A percentile compares a stretch with the other conserved stretches of the same genome.
Evolutionary conservation across 2,113 vertebrate species (phyloP).

Genomic region (Atractosteus spatula): DNA sequence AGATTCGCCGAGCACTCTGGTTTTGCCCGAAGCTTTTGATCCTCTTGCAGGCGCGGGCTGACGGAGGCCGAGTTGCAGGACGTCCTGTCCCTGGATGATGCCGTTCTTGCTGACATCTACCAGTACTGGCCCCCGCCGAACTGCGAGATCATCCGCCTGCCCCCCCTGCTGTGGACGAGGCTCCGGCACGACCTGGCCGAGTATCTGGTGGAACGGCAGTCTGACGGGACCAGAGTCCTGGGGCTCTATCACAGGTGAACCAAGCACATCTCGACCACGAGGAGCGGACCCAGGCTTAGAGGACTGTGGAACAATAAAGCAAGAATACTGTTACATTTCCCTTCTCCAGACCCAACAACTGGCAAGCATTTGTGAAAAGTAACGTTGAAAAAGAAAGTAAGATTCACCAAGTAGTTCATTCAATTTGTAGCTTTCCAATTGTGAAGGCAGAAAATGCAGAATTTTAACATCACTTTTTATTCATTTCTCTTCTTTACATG

Average conservation of each 20-base stretch:
- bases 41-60: conserved; percentile 64
- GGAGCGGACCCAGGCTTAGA: too few relatives aligned
- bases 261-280: too few relatives aligned
- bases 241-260: conserved; percentile 63
- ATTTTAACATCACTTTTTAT: too few relatives aligned
- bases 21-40: background rate
- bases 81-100: conserved; percentile 74
- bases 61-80: conserved; percentile 77
- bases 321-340: too few relatives aligned
- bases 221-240: conserved; percentile 51
- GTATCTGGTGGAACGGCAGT: conserved; percentile 60
- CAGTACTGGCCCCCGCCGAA: conserved; percentile 59
- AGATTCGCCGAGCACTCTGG: background rate
- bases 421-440: too few relatives aligned
- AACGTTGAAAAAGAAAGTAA: too few relatives aligned
- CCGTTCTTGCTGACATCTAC: conserved; percentile 73
- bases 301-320: too few relatives aligned
- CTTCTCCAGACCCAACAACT: too few relatives aligned
- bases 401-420: too few relatives aligned
- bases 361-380: too few relatives aligned
- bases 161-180: conserved; percentile 68
- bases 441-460: too few relatives aligned
- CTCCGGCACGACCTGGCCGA: conserved; percentile 61
- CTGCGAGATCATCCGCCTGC: conserved; percentile 63
- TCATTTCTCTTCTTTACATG: too few relatives aligned